Base-by-base conservation (phyloP, 1,140 invertebrate genomes). In the Neodiprion virginianus region DNA sequence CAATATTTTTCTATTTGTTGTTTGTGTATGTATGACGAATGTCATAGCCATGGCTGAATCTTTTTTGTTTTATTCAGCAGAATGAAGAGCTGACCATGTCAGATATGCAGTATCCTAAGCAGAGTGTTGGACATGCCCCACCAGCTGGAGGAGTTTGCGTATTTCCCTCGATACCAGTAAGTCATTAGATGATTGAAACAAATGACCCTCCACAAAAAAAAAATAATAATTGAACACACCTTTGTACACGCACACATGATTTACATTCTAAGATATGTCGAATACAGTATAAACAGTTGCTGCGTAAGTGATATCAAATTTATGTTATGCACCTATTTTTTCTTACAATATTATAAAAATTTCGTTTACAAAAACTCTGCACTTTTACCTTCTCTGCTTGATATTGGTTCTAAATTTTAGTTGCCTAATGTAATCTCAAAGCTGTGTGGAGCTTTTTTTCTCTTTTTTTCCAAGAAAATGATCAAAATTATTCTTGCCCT, bases 31-130 rank as follows among this genome's bases (percentile, higher is more conserved):
- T 21, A 21, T 50, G 17, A 48, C 69, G 69, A 78, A 69, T 77
- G 72, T 72, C 74, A 75, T 47, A 75, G 48, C 70, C 73, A 75
- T 77, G 61, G 23, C 28, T 40, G 28, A 40, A 71, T 79, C 77
- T 78, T 61, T 61, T 80, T 78, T 74, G 77, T 72, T 81, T 78
- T 61, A 76, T 74, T 68, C 89, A 88, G 74, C 89, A 93, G 92
- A 92, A 90, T 85, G 93, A 95, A 89, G 93, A 94, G 82, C 92
- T 94, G 80, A 92, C 93, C 69, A 89, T 94, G 87, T 92, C 92
- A 78, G 93, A 95, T 80, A 92, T 93, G 89, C 92, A 92, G 81
- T 94, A 93, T 85, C 92, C 92, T 73, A 91, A 94, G 80, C 87
- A 87, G 80, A 87, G 87, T 74, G 77, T 72, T 74, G 17, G 48